Percentiles rank a stretch among this genome's conserved stretches.
Evolutionary conservation across 2,888 invertebrate genomes (phyloP).

Genomic region (Apodemia duryi): DNA sequence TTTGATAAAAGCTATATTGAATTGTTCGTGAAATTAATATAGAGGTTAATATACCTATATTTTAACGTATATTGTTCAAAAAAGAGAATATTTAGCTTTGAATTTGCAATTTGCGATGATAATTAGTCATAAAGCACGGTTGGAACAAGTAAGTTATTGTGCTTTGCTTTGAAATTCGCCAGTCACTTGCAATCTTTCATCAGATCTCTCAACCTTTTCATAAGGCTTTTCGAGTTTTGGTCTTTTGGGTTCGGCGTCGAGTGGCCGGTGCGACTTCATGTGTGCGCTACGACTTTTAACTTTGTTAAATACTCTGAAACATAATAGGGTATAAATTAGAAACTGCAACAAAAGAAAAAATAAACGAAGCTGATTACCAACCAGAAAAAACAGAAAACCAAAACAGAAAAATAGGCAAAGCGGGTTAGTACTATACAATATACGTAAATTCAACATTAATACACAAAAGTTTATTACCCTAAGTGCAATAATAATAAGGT

Average conservation of each 20-base stretch:
- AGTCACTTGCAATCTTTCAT: conserved; percentile 66
- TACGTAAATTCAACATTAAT: conserved; percentile 55
- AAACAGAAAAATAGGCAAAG: conserved; percentile 30
- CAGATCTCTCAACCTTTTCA: conserved; percentile 76
- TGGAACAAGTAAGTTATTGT: conserved; percentile 25
- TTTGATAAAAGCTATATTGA: background rate
- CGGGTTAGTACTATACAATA: conserved; percentile 29
- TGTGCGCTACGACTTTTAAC: conserved; percentile 99
- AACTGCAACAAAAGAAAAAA: conserved; percentile 57
- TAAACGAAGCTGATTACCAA: conserved; percentile 32
- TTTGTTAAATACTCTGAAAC: conserved; percentile 96
- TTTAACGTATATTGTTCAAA: background rate
- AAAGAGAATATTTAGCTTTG: background rate
- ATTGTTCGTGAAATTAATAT: too few relatives aligned
- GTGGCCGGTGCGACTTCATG: conserved; percentile 98
- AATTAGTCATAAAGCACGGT: conserved; percentile 10
- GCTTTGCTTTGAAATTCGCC: conserved; percentile 64
- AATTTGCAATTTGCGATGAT: background rate
- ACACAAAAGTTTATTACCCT: conserved; percentile 54
- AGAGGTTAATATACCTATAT: too few relatives aligned
- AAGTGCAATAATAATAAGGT: conserved; percentile 52
- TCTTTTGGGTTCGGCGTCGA: conserved; percentile 88
- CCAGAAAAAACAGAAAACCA: conserved; percentile 17
- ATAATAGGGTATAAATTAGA: conserved; percentile 72
- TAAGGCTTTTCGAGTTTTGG: conserved; percentile 81